Base-by-base conservation (phyloP, 2,888 invertebrate genomes). In the Athalia cordata region DNA sequence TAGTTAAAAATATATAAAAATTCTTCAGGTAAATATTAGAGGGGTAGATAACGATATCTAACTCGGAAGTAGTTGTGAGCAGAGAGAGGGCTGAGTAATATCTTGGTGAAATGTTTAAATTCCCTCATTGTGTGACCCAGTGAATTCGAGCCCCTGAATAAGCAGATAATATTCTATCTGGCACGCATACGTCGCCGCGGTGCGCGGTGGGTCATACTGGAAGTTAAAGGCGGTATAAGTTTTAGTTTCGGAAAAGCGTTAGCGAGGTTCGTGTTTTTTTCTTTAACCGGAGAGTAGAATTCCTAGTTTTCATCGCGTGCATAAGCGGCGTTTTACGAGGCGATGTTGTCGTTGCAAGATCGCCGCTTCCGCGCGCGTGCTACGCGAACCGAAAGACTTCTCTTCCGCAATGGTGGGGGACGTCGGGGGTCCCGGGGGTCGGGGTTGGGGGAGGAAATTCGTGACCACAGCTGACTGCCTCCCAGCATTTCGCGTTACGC, bases 401-500 rank as follows among this genome's bases (percentile, higher is more conserved):
- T 59, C 72, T 72, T 57, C 47, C 45, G 15, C 47, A 15, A 55
- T 29, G 29, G 29, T 29, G 29, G 29, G 55, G 9, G 55, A 9
- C 55, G 5, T 5, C 1, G 0, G 7, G 55, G 55, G 55, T 55
- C 29, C 29, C 29, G 29, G 29, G 29, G 29, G 29, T 29, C 29
- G 29, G 29, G 2, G 29, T 29, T 29, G 29, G 55, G n/a, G 11
- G n/a, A 55, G 15, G 57, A n/a, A 72, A 59, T 72, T 72, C 70
- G 70, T 72, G 57, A 57, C 70, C 68, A 66, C 66, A 68, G 68
- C 68, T 68, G 68, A 68, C 68, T 55, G 55, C 68, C 52, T 55
- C 55, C 55, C 11, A 11, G n/a, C 9, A 9, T 3, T 3, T 11
- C 13, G 4, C 49, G 11, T 64, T 29, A 29, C 11, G n/a, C 65